Evolutionary conservation across 2,888 invertebrate genomes (phyloP), one percentile per base, ranked within the genome.

Genomic region (Limnephilus auricula): DNA sequence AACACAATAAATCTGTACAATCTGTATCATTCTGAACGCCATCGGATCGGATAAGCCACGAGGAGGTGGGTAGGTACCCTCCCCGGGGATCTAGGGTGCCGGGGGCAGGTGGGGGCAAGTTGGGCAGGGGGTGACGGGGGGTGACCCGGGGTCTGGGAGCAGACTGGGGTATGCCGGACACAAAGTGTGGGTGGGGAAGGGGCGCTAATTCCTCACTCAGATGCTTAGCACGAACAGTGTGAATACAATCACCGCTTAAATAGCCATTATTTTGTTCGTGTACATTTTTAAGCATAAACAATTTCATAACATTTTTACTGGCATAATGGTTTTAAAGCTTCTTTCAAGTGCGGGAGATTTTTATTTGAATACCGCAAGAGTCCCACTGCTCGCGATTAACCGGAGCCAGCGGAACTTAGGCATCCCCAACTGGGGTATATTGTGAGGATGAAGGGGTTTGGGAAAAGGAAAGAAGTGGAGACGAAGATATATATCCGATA

Each of bases 1-100:
- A 88, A 88, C 87, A 88, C 87, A 88, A 88, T 88, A 88, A 88
- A 88, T 88, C 87, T 78, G 87, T 78, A 88, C 79, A 88, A 78
- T 78, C 65, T 88, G 79, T 34, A 88, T 88, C 87, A 79, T 88
- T 79, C 78, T 88, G 90, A 84, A 85, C 85, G 83, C 45, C 79
- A 90, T 78, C 78, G 30, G 91, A 92, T 93, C 93, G 91, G 92
- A 92, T 93, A 90, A 83, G 92, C 88, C 86, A 92, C 45, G 84
- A 34, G 80, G 87, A 84, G 87, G 92, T 78, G 85, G 91, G 18
- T 65, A 5, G 25, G 6, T 25, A 5, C 89, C 91, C 89, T 90
- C 91, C 89, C 91, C 91, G 92, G 91, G 93, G 93, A 92, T 93
- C 93, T 93, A 93, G 93, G 93, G 93, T 93, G 93, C 93, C 37